These are phyloP conservation scores for Campoplex capitator DNA, from an alignment of 2,888 invertebrate species.

Conservation along the genomic window DNA sequence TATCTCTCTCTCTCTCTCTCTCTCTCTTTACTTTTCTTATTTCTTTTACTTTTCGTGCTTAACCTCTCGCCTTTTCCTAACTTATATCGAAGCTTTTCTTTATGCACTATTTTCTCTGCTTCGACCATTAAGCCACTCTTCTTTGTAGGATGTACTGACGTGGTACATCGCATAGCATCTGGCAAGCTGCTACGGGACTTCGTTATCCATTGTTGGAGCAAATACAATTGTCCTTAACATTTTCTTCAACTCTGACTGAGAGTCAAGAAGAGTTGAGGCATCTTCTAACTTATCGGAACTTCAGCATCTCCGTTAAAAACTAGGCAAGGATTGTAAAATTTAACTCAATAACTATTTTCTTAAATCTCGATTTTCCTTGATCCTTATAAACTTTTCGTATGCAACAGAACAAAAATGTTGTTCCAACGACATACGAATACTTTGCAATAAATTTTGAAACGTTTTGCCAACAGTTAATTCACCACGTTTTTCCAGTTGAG, in stretches of 20 bases:
- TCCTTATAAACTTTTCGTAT: neutral
- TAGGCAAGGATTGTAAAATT: neutral
- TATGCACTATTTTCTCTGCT: neutral
- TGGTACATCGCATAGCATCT: neutral
- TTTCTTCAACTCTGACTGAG: constrained; percentile 17
- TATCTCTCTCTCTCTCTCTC: neutral
- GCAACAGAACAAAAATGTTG: too few relatives aligned
- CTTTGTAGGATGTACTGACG: neutral
- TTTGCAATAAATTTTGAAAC: too few relatives aligned
- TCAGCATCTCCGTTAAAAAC: neutral
- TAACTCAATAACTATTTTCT: neutral
- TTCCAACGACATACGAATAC: too few relatives aligned
- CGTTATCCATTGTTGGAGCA: constrained; percentile 48
- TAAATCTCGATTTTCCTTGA: neutral
- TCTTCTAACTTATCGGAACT: neutral
- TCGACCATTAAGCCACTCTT: constrained; percentile 26
- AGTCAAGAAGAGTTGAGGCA: neutral
- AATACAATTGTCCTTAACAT: constrained; percentile 15
- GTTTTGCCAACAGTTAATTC: too few relatives aligned
- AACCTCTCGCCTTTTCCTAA: neutral
- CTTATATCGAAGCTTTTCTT: constrained; percentile 11
- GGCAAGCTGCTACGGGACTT: constrained; percentile 19
- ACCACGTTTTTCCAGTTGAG: neutral
- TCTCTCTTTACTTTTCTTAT: neutral
- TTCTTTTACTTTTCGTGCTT: neutral